Conservation (phyloP, 2,113 vertebrate genomes). For the Globicephala melas region DNA sequence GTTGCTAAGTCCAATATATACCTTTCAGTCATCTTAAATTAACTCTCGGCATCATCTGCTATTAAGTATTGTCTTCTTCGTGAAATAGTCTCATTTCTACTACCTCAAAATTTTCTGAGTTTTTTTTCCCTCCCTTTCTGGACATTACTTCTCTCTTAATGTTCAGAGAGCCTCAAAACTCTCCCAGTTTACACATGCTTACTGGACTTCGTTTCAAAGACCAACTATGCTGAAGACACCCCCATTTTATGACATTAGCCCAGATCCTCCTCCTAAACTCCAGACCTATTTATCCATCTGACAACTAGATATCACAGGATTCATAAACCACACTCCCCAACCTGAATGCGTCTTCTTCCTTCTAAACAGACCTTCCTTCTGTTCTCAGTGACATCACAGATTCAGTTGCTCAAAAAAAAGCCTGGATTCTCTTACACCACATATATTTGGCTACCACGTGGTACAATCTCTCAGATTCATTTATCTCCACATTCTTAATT, state of each 20-base stretch:
- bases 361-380: background rate
- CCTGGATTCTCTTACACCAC: background rate
- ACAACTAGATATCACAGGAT: background rate
- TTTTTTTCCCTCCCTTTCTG: background rate
- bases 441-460: background rate
- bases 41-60: background rate
- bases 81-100: background rate
- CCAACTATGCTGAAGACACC: background rate
- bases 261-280: background rate
- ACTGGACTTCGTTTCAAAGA: background rate
- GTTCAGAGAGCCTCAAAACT: background rate
- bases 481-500: background rate
- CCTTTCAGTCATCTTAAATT: background rate
- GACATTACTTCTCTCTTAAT: background rate
- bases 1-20: background rate
- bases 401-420: background rate
- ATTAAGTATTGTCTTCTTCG: background rate
- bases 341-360: background rate
- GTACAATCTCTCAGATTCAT: background rate
- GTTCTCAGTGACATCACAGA: background rate
- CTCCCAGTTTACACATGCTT: background rate
- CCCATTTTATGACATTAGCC: background rate
- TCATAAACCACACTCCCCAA: background rate
- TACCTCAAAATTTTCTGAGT: background rate
- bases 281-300: background rate